phyloP scores from a whole-genome alignment of 2,113 vertebrate species.

The Phrynosoma platyrhinos region DNA sequence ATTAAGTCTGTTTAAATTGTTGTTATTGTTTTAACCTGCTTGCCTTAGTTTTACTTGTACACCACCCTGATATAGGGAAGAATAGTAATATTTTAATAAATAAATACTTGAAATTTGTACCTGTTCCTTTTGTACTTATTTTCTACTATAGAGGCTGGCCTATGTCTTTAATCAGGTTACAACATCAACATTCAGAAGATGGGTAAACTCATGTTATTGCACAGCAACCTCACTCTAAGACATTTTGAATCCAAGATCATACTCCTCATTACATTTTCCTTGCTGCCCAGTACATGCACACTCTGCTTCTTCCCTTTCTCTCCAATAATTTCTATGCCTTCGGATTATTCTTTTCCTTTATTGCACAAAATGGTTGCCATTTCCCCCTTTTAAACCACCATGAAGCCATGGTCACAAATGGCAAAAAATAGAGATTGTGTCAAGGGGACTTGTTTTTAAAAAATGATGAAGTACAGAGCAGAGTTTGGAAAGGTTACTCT shows the following conservation, averaged over 20 bases:
- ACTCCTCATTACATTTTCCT: neutral
- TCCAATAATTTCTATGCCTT: neutral
- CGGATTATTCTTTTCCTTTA: neutral
- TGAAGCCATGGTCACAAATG: too few species aligned
- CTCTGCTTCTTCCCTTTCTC: neutral
- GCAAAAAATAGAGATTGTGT: too few species aligned
- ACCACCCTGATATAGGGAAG: too few species aligned
- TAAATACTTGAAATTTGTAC: too few species aligned
- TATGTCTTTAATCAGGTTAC: too few species aligned
- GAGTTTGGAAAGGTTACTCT: neutral
- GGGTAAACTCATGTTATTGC: slow-evolving; percentile 40
- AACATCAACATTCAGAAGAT: slow-evolving; percentile 25
- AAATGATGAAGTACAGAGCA: neutral
- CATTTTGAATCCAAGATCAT: neutral
- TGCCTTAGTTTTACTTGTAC: too few species aligned
- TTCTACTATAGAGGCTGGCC: too few species aligned
- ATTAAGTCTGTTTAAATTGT: too few species aligned
- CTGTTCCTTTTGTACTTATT: too few species aligned
- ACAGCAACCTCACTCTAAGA: slow-evolving; percentile 13
- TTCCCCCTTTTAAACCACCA: neutral
- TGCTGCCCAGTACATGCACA: neutral
- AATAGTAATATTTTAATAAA: too few species aligned
- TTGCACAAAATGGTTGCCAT: neutral
- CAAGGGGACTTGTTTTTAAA: too few species aligned
- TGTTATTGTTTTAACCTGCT: too few species aligned